A percentile compares a stretch with the other conserved stretches of the same genome.
These are phyloP conservation scores for Caenorhabditis japonica DNA, from an alignment of 2,888 invertebrate genomes.

Conservation along the genomic window DNA sequence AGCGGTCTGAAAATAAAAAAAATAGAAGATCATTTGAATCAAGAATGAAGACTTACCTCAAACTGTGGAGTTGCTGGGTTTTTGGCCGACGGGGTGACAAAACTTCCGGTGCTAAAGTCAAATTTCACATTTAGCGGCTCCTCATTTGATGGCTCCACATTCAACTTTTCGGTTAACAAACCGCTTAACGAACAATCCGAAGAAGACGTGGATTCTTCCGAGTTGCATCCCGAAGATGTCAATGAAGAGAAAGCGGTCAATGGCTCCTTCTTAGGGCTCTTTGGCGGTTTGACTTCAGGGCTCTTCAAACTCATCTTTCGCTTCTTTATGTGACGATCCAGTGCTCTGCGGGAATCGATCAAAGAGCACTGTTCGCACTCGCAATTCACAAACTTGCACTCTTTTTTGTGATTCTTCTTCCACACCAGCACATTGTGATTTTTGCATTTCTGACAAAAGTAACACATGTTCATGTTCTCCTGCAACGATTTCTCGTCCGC, in stretches of 20 bases:
- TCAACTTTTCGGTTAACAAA: constrained; percentile 18
- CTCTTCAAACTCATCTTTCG: constrained; percentile 41
- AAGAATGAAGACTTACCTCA: neutral
- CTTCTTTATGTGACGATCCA: constrained; percentile 73
- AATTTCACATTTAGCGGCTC: constrained; percentile 9
- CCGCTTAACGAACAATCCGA: constrained; percentile 46
- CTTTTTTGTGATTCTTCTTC: constrained; percentile 76
- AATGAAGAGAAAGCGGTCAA: constrained; percentile 9
- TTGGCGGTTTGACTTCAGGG: constrained; percentile 13
- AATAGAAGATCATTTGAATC: too few relatives aligned
- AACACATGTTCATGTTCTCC: constrained; percentile 63
- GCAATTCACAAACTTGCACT: constrained; percentile 69
- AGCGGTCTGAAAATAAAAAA: constrained; percentile 21
- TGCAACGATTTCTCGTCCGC: constrained; percentile 31
- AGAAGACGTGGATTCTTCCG: constrained; percentile 35
- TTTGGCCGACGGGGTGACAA: constrained; percentile 8
- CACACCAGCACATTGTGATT: constrained; percentile 74
- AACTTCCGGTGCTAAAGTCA: constrained; percentile 15
- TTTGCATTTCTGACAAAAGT: constrained; percentile 76
- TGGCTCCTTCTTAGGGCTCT: constrained; percentile 43
- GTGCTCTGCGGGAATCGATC: constrained; percentile 72
- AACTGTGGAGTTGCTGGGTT: neutral
- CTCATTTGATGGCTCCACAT: constrained; percentile 10
- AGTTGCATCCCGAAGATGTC: constrained; percentile 13
- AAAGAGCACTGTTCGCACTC: constrained; percentile 71